phyloP scores from a whole-genome alignment of 2,888 invertebrate species.

The Heliconius cydno region DNA sequence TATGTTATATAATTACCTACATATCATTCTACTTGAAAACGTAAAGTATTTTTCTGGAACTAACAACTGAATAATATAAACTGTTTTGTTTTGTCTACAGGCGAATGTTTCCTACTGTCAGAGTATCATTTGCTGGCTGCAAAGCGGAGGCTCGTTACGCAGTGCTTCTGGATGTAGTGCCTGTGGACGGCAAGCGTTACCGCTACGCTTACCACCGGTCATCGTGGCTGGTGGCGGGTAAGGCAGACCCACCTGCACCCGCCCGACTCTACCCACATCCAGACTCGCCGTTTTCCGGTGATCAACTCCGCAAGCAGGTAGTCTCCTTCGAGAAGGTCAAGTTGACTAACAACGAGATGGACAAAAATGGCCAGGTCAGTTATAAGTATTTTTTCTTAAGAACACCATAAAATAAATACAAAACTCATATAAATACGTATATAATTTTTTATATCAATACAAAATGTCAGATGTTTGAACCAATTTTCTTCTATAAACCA shows the following conservation, averaged over 20 bases:
- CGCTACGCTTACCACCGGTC: conserved; percentile 99
- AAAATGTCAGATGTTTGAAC: background rate
- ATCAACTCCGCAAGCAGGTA: conserved; percentile 97
- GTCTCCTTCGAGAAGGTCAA: conserved; percentile 99
- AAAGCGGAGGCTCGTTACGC: conserved; percentile 92
- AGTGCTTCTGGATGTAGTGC: conserved; percentile 97
- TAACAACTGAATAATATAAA: background rate
- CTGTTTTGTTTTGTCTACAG: conserved; percentile 75
- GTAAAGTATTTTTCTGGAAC: background rate
- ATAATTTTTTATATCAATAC: background rate
- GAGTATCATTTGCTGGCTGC: conserved; percentile 95
- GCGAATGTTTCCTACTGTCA: conserved; percentile 98
- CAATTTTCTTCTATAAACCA: conserved; percentile 35
- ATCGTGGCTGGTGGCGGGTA: conserved; percentile 98
- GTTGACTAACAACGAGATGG: conserved; percentile 99
- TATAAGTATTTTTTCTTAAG: background rate
- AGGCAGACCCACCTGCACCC: conserved; percentile 98
- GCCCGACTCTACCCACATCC: conserved; percentile 97
- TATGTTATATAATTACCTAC: no score
- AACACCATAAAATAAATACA: background rate
- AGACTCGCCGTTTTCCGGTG: conserved; percentile 97
- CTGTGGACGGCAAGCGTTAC: conserved; percentile 97
- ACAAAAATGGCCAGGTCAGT: conserved; percentile 96
- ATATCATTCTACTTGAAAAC: no score
- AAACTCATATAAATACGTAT: background rate